Evolutionary conservation across 1,140 invertebrate genomes (phyloP).

Genomic region (Micrasema longulum): DNA sequence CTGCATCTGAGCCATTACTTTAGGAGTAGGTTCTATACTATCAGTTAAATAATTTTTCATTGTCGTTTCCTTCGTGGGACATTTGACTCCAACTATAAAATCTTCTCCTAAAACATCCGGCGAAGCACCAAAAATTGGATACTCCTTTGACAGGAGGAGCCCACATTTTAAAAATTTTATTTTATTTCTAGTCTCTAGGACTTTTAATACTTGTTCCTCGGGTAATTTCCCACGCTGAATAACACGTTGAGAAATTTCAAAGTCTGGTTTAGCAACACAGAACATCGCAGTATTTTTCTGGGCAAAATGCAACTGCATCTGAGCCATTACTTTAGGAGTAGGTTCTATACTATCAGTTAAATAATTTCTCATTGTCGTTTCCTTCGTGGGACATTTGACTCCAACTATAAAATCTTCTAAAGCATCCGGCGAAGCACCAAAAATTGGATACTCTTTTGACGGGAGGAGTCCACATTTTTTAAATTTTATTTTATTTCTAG

Average conservation of each 20-base stretch:
- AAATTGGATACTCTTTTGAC: conserved; percentile 46
- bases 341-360: conserved; percentile 47
- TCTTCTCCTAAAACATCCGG: conserved; percentile 12
- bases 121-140: too few species aligned
- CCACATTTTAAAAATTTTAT: too few species aligned
- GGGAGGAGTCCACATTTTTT: conserved; percentile 52
- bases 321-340: conserved; percentile 53
- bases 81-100: conserved; percentile 59
- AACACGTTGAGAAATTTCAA: too few species aligned
- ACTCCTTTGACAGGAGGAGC: too few species aligned
- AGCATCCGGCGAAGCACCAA: conserved; percentile 60
- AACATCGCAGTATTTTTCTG: conserved; percentile 45
- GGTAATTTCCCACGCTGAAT: too few species aligned
- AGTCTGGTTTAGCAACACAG: too few species aligned
- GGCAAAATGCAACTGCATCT: conserved; percentile 56
- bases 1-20: conserved; percentile 56
- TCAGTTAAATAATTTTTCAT: conserved; percentile 51
- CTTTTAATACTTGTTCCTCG: too few species aligned
- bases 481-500: conserved; percentile 38
- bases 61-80: conserved; percentile 52
- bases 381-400: conserved; percentile 57
- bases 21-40: conserved; percentile 45
- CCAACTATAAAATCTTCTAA: conserved; percentile 56
- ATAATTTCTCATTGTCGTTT: conserved; percentile 51
- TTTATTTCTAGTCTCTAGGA: too few species aligned